Evolutionary conservation across 2,797 vertebrate species (phyloP).

Genomic region (Novumbra hubbsi): DNA sequence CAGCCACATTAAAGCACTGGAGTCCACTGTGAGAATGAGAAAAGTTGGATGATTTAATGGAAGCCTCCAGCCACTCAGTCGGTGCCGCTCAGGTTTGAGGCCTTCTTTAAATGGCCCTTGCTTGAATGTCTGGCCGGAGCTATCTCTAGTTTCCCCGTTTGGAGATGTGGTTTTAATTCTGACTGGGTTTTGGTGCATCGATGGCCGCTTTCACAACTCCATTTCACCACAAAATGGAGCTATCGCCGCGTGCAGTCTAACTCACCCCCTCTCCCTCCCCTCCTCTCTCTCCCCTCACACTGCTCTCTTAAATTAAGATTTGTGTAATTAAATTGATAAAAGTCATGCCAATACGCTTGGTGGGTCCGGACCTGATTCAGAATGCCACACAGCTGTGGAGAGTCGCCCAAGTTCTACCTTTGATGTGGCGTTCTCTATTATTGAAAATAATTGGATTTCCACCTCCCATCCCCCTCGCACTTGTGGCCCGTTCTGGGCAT

Average conservation of each 20-base stretch:
- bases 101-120: conserved; percentile 55
- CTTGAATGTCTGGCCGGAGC: conserved; percentile 51
- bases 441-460: conserved; percentile 78
- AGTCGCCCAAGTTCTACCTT: conserved; percentile 73
- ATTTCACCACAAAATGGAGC: conserved; percentile 47
- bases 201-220: conserved; percentile 56
- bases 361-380: conserved; percentile 73
- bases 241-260: conserved; percentile 44
- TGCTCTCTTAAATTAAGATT: conserved; percentile 72
- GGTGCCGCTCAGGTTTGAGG: conserved; percentile 46
- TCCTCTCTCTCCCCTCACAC: conserved; percentile 13
- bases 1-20: conserved; percentile 50
- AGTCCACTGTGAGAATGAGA: conserved; percentile 54
- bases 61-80: conserved; percentile 46
- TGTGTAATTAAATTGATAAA: conserved; percentile 81
- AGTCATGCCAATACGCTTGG: conserved; percentile 70
- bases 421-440: conserved; percentile 78
- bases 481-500: conserved; percentile 57
- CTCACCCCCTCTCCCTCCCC: conserved; percentile 25
- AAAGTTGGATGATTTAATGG: conserved; percentile 64
- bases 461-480: conserved; percentile 27
- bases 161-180: conserved; percentile 55
- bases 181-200: conserved; percentile 51
- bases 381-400: conserved; percentile 63
- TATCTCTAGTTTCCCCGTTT: conserved; percentile 45